A percentile compares a stretch with the other conserved stretches of the same genome.
Evolutionary conservation across 2,113 vertebrate species (phyloP).

Genomic region (Tetrao urogallus): DNA sequence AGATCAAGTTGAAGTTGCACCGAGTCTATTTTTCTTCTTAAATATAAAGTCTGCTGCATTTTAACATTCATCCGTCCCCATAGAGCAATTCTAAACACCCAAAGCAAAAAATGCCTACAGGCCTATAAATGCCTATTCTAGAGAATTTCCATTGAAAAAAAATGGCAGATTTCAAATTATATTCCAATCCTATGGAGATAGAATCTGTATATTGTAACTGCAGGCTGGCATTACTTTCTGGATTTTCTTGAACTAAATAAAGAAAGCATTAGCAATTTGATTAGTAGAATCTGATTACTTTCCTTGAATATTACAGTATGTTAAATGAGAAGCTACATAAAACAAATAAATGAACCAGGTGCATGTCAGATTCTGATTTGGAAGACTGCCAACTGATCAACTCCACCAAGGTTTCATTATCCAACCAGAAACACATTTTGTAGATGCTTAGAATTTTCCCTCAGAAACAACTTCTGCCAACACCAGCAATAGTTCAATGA

Average conservation of each 20-base stretch:
- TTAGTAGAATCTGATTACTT: slow-evolving; percentile 49
- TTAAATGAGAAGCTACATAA: slow-evolving; percentile 52
- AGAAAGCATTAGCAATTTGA: slow-evolving; percentile 55
- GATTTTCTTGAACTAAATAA: slow-evolving; percentile 60
- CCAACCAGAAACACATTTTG: slow-evolving; percentile 79
- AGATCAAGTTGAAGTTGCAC: not conserved
- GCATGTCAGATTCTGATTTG: slow-evolving; percentile 50
- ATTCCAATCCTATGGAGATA: not conserved
- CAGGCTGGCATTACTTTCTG: slow-evolving; percentile 19
- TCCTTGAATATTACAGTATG: slow-evolving; percentile 51
- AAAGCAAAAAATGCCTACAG: not conserved
- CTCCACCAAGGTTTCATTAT: slow-evolving; percentile 72
- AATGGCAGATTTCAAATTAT: slow-evolving; percentile 36
- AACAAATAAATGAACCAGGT: slow-evolving; percentile 73
- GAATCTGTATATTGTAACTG: not conserved
- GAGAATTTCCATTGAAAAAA: not conserved
- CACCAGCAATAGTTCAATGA: slow-evolving; percentile 50
- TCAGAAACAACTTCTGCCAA: slow-evolving; percentile 73
- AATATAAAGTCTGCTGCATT: not conserved
- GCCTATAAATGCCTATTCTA: not conserved
- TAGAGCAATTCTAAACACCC: not conserved
- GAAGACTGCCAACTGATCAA: slow-evolving; percentile 65
- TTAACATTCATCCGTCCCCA: slow-evolving; percentile 1
- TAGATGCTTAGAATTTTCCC: slow-evolving; percentile 73
- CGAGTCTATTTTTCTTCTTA: not conserved